Base-by-base conservation (phyloP, 2,888 invertebrate species). In the Muschampia plurimacula region DNA sequence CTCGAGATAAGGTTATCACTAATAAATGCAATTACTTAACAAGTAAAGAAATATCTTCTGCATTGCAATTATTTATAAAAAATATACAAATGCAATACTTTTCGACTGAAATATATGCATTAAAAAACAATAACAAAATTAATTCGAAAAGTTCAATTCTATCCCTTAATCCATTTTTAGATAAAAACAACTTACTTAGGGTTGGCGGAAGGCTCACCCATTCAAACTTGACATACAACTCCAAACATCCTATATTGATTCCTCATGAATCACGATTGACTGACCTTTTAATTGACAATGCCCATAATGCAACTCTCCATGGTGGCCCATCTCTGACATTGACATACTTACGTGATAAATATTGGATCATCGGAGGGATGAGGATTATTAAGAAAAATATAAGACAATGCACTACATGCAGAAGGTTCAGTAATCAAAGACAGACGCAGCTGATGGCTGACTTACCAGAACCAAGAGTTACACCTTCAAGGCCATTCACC, bases 401-500 rank as follows among this genome's bases (percentile, higher is more conserved):
- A 49, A 2, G 49, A n/a, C n/a, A 49, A 49, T 49, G 49, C 49
- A 49, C n/a, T n/a, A 12, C 13, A n/a, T 49, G 49, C 6, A 7
- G 12, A 2, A 12, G 49, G n/a, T 49, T 49, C 12, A 60, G 10
- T 6, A 8, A 0, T 41, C 41, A 41, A 2, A 5, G 9, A 5
- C 41, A 41, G 1, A 8, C 9, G 0, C 74, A 76, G 65, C 9
- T 76, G 0, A 73, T 76, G 76, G 74, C 67, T 2, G 32, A 73
- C 36, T 49, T 74, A 10, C 76, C 76, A 0, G 12, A 32, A 15
- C 59, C 52, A 1, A 10, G 76, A n/a, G 67, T 64, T 1, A 69
- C 36, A 10, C 63, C 73, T 28, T 72, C 76, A 0, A 59, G 74
- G 9, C 69, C 74, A 2, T 76, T 74, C 22, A 62, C 67, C 2